Base-by-base conservation (phyloP, 2,797 vertebrate species). In the Notolepis coatsorum region DNA sequence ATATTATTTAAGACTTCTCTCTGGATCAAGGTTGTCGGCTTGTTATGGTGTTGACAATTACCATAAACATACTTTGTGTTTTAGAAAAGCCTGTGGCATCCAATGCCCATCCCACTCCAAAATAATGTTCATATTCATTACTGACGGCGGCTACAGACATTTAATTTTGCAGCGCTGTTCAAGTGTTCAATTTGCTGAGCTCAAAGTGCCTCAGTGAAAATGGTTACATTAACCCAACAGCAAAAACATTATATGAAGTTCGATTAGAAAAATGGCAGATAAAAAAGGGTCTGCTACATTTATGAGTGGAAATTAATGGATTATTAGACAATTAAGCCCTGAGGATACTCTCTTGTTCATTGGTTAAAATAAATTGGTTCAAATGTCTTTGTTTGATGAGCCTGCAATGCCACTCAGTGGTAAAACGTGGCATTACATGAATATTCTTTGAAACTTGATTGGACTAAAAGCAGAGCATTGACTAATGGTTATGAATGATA, bases 351-450 rank as follows among this genome's bases (percentile, higher is more conserved):
- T n/a, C 8, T 8, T 20, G n/a, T 41, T 41, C 17, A 20, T 41
- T 41, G 20, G 3, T 31, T 39, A n/a, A n/a, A n/a, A n/a, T n/a
- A n/a, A n/a, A 31, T 15, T 52, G 7, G 15, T 59, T 65, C 33
- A 50, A 65, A 41, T 6, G 20, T 18, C 12, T 9, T 2, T 68
- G 17, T 35, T 63, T 42, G 35, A 23, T 41, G 43, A 61, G 31
- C 38, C 55, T 48, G n/a, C 25, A 61, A 70, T 67, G 72, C 81
- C 84, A 42, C 75, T 50, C 37, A 65, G 79, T 68, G 84, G 84
- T 48, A 21, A 15, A 3, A 23, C 2, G 47, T 20, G 38, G 33
- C 20, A 63, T 52, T 52, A 30, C 57, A 21, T 23, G 1, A 41
- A 4, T 27, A 12, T 15, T 10, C 0, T 61, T 37, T 0, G 7